phyloP scores from a whole-genome alignment of 1,140 invertebrate genomes.

The Agrypnia vestita region DNA sequence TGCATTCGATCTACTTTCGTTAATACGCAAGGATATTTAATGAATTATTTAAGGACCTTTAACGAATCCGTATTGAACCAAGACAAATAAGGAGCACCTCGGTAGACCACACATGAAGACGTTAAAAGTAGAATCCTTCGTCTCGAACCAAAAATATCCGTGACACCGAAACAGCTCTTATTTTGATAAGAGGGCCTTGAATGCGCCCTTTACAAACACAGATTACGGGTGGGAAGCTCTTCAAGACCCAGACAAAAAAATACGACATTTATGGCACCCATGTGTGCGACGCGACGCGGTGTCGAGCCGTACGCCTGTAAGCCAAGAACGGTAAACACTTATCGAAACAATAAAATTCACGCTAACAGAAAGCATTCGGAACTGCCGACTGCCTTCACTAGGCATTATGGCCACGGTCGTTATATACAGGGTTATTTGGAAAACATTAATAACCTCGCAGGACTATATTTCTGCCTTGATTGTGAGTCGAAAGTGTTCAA shows the following conservation, averaged over 20 bases:
- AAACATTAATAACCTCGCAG: no score
- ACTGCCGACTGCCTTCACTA: no score
- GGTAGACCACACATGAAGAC: not conserved
- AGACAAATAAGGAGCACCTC: conserved; percentile 1
- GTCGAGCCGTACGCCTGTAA: not conserved
- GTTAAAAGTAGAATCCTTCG: not conserved
- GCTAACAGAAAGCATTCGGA: no score
- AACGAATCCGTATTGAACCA: not conserved
- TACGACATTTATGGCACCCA: not conserved
- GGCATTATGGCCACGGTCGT: no score
- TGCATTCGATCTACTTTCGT: no score
- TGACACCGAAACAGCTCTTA: not conserved
- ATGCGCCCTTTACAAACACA: conserved; percentile 10
- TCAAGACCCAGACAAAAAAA: not conserved
- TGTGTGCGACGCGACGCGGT: not conserved
- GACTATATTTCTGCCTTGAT: no score
- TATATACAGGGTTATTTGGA: no score
- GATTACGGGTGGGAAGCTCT: conserved; percentile 4
- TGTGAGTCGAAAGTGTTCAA: no score
- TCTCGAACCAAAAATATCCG: not conserved
- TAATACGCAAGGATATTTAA: no score
- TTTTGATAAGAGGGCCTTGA: conserved; percentile 14
- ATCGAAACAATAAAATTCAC: no score
- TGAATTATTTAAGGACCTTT: not conserved
- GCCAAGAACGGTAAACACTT: no score